Percentiles rank a stretch among this genome's conserved stretches.
These are phyloP conservation scores for Adelphocoris suturalis DNA, from an alignment of 2,888 invertebrate species.

Conservation along the genomic window DNA sequence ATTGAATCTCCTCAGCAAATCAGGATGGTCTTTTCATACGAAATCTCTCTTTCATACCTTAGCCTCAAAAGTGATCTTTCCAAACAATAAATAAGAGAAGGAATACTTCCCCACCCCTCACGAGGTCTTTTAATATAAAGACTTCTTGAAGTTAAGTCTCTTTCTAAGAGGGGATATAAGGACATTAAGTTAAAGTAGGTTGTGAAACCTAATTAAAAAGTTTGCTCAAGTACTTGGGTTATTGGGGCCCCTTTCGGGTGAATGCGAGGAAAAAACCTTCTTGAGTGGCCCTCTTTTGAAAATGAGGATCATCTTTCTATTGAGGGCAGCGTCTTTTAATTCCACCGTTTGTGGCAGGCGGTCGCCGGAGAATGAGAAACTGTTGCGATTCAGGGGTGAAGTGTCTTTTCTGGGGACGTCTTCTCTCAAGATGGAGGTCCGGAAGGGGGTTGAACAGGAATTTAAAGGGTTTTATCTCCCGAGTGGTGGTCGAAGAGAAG, in stretches of 20 bases:
- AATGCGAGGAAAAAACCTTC: constrained; percentile 23
- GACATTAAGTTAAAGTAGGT: constrained; percentile 52
- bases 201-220: constrained; percentile 53
- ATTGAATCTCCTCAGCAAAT: too few species aligned
- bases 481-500: neutral
- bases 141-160: constrained; percentile 33
- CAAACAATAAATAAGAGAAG: constrained; percentile 48
- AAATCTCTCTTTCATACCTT: neutral
- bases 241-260: neutral
- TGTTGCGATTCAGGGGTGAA: constrained; percentile 13
- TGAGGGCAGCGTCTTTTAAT: constrained; percentile 30
- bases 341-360: neutral
- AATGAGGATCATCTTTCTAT: constrained; percentile 42
- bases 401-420: neutral
- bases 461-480: neutral
- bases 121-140: constrained; percentile 45
- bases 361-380: neutral
- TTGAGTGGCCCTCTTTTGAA: constrained; percentile 38
- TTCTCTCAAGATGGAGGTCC: neutral
- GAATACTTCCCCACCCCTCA: neutral
- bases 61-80: neutral
- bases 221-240: constrained; percentile 41
- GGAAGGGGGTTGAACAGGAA: neutral
- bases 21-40: neutral
- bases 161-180: constrained; percentile 24